Evolutionary conservation across 2,888 invertebrate genomes (phyloP), one percentile per base, ranked within the genome.

Genomic region (Mesorhabditis sp.): DNA sequence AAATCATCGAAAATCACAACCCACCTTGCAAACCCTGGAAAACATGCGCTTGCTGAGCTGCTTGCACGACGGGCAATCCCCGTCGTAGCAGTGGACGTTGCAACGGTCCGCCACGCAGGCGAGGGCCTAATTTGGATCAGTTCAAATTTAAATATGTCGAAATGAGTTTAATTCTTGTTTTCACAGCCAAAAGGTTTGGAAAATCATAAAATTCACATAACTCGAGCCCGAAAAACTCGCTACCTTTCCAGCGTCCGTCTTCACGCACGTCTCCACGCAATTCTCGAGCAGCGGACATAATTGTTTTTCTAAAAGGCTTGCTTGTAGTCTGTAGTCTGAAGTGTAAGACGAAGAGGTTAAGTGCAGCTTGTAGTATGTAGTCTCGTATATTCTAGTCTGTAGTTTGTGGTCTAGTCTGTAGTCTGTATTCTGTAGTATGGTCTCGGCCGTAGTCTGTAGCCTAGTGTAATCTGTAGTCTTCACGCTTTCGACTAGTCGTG

Each of bases 81-180:
- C 79, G 62, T 77, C 77, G 65, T 79, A 79, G 69, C 79, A 79
- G 67, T 77, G 77, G 13, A 79, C 74, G 66, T 79, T 79, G 69
- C 79, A 79, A 44, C 70, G 68, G 10, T 70, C 68, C 43, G 76
- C 77, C 6, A 79, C 75, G 62, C 79, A 79, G 2, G 74, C 67
- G 4, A 79, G 67, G 7, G 73, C 77, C 70, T 74, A n/a, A 62
- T 50, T 66, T n/a, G 58, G 2, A 62, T 62, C 6, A n/a, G n/a
- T 13, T 13, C 1, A 50, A 50, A 50, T 50, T 10, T 2, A n/a
- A 2, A 50, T 13, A 50, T 13, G 7, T 50, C 15, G 15, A 15
- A n/a, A 28, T 62, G 1, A 13, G 13, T 50, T 50, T 50, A 50
- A 10, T 50, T 7, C 7, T 50, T 50, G 3, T 13, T 50, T 50